These are phyloP conservation scores for Molossus alvarezi DNA, from an alignment of 2,797 vertebrate species.

Conservation along the genomic window DNA sequence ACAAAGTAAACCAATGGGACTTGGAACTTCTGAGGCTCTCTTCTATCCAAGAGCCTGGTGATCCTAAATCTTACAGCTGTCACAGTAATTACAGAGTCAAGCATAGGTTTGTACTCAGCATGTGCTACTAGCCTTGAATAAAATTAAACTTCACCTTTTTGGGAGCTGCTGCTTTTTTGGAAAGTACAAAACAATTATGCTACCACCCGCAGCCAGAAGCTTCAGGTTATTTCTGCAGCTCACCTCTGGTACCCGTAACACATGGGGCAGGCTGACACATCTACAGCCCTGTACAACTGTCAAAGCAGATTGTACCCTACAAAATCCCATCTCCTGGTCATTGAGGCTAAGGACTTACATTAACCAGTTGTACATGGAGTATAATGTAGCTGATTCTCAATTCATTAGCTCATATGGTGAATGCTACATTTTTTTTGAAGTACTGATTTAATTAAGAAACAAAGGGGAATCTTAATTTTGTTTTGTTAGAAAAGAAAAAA, in stretches of 20 bases:
- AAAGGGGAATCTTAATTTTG: constrained; percentile 35
- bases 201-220: constrained; percentile 81
- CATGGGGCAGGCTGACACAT: constrained; percentile 55
- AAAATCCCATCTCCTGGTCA: constrained; percentile 41
- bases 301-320: constrained; percentile 41
- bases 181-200: constrained; percentile 80
- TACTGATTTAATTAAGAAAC: constrained; percentile 28
- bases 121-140: constrained; percentile 77
- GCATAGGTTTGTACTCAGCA: constrained; percentile 68
- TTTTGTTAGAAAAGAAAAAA: constrained; percentile 65
- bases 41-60: constrained; percentile 36
- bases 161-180: constrained; percentile 75
- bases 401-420: not conserved
- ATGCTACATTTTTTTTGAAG: constrained; percentile 31
- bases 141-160: constrained; percentile 82
- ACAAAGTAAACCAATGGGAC: constrained; percentile 19
- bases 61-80: constrained; percentile 78
- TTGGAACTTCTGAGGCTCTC: constrained; percentile 29
- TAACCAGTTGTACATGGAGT: not conserved
- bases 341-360: constrained; percentile 17
- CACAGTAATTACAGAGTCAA: constrained; percentile 74
- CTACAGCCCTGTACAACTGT: constrained; percentile 14
- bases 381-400: not conserved
- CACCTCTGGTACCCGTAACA: constrained; percentile 69
- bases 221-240: constrained; percentile 72